Evolutionary conservation across 2,888 invertebrate genomes (phyloP).

Genomic region (Petrolisthes manimaculis): DNA sequence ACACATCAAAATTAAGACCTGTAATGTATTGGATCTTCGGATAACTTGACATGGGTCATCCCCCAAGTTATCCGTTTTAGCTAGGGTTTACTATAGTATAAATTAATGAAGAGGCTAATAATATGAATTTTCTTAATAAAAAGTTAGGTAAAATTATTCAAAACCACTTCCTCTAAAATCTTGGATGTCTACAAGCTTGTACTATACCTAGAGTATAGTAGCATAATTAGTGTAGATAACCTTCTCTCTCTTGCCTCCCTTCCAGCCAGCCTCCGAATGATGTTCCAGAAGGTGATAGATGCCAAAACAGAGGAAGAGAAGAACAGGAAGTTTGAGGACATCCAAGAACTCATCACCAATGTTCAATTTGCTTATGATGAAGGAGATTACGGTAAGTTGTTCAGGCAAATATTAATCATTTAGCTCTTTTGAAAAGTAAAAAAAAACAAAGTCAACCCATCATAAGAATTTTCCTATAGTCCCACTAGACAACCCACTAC

Average conservation of each 20-base stretch:
- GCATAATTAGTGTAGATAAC: not conserved
- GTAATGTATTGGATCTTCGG: no score
- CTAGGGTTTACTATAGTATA: no score
- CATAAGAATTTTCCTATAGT: no score
- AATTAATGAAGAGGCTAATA: not conserved
- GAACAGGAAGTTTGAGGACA: slow-evolving; percentile 74
- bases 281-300: slow-evolving; percentile 76
- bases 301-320: slow-evolving; percentile 75
- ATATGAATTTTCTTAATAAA: not conserved
- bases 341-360: slow-evolving; percentile 86
- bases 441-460: no score
- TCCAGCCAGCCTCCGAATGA: slow-evolving; percentile 78
- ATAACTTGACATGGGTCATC: no score
- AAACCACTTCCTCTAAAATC: no score
- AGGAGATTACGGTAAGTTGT: slow-evolving; percentile 77
- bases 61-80: no score
- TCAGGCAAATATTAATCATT: not conserved
- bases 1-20: no score
- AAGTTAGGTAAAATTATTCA: no score
- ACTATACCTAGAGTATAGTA: not conserved
- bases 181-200: no score
- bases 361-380: slow-evolving; percentile 94
- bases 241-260: slow-evolving; percentile 63
- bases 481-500: no score
- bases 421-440: no score